Conservation (phyloP, 2,113 vertebrate genomes). For the Hippoglossus stenolepis region DNA sequence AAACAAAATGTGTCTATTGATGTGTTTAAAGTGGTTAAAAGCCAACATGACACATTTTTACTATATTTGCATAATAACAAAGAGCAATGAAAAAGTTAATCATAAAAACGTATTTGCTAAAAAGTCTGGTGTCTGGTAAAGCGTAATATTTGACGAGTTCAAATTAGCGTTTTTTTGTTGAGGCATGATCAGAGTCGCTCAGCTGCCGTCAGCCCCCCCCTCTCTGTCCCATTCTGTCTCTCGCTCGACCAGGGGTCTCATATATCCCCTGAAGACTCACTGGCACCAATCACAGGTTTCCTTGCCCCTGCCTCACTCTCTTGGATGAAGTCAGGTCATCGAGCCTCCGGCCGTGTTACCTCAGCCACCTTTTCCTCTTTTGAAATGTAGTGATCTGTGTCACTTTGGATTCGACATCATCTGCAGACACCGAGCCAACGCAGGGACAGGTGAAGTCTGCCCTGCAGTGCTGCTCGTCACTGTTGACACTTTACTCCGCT, state of each 20-base stretch:
- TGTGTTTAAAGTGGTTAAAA: no score
- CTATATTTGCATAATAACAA: no score
- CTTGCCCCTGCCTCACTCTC: conserved; percentile 22
- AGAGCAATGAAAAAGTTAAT: no score
- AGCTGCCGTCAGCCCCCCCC: not conserved
- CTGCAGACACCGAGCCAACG: not conserved
- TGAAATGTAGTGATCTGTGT: not conserved
- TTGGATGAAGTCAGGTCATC: conserved; percentile 23
- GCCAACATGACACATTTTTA: no score
- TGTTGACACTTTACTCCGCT: conserved; percentile 36
- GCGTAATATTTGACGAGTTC: no score
- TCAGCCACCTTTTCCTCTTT: no score
- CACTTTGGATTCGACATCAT: not conserved
- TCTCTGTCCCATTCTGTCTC: not conserved
- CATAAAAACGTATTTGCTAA: no score
- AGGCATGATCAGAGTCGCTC: not conserved
- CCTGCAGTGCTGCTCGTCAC: not conserved
- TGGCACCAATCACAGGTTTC: conserved; percentile 63
- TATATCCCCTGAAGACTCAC: conserved; percentile 49
- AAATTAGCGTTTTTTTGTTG: not conserved
- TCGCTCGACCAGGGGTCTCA: conserved; percentile 21
- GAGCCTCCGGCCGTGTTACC: not conserved
- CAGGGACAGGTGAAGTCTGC: not conserved
- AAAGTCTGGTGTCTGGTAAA: no score
- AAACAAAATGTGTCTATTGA: no score